phyloP scores from a whole-genome alignment of 2,888 invertebrate species.

The Diaprepes abbreviatus region DNA sequence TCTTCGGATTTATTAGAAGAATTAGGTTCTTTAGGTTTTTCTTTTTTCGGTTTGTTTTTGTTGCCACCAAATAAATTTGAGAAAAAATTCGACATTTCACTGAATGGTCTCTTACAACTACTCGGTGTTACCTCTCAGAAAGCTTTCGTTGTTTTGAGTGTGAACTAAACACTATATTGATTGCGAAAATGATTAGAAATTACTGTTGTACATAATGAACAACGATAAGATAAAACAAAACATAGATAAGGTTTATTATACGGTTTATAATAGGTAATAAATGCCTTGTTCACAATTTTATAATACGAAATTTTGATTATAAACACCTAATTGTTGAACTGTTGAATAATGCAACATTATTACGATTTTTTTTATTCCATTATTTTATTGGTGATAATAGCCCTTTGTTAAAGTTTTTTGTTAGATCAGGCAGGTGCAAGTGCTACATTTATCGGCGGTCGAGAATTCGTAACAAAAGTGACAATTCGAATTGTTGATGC shows the following conservation, averaged over 20 bases:
- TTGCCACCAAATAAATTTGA: conserved; percentile 51
- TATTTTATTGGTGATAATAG: no score
- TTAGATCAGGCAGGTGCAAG: neutral
- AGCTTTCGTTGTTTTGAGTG: neutral
- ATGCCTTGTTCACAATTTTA: conserved; percentile 9
- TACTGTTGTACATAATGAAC: conserved; percentile 31
- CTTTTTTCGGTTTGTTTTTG: conserved; percentile 47
- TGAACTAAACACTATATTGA: conserved; percentile 37
- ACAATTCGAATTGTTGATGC: no score
- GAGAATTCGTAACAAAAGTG: no score
- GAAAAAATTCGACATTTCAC: conserved; percentile 52
- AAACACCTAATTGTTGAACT: no score
- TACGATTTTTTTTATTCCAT: no score
- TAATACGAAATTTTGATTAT: neutral
- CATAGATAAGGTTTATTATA: conserved; percentile 43
- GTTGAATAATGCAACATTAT: no score
- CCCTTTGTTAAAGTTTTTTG: neutral
- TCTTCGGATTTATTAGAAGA: conserved; percentile 15
- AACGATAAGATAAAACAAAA: conserved; percentile 46
- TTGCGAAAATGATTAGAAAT: conserved; percentile 43
- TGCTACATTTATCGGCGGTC: neutral
- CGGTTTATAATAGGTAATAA: conserved; percentile 33
- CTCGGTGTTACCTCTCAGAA: conserved; percentile 10
- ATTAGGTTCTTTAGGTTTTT: conserved; percentile 33
- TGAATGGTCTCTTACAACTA: neutral